Evolutionary conservation across 30 jellyfish, hydroid and myxozoan species (phyloP).

Genomic region (Euphysa ruthae): DNA sequence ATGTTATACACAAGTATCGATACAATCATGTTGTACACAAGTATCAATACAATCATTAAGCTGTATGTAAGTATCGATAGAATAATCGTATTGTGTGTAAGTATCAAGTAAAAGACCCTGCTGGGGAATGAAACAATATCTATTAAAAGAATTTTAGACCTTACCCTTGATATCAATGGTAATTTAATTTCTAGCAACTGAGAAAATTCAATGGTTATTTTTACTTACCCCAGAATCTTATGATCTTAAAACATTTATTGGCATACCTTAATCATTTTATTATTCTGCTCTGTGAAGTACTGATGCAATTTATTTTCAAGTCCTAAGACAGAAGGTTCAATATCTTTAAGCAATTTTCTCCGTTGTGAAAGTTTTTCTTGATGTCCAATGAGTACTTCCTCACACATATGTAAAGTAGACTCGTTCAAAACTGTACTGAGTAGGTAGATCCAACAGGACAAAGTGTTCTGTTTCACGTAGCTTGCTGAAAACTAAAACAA

Average conservation of each 20-base stretch:
- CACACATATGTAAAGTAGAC: slow-evolving; percentile 38
- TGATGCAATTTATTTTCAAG: slow-evolving; percentile 68
- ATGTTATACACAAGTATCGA: too few relatives aligned
- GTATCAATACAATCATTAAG: too few relatives aligned
- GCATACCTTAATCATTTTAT: slow-evolving; percentile 52
- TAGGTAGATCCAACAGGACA: slow-evolving; percentile 60
- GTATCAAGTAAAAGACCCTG: too few relatives aligned
- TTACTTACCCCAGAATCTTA: too few relatives aligned
- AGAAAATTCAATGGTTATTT: too few relatives aligned
- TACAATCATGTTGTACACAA: too few relatives aligned
- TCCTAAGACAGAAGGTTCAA: slow-evolving; percentile 44
- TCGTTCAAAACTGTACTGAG: slow-evolving; percentile 37
- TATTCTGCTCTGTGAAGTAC: slow-evolving; percentile 68
- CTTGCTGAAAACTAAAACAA: slow-evolving; percentile 50
- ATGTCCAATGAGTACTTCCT: slow-evolving; percentile 38
- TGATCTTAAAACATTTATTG: not conserved
- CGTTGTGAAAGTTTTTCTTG: slow-evolving; percentile 15
- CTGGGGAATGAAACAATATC: too few relatives aligned
- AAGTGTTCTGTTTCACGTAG: slow-evolving; percentile 39
- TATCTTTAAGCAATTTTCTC: slow-evolving; percentile 23
- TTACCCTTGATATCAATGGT: too few relatives aligned
- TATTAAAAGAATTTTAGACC: too few relatives aligned
- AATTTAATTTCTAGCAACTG: too few relatives aligned
- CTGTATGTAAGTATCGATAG: too few relatives aligned
- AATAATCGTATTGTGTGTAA: too few relatives aligned